Percentiles rank a stretch among this genome's conserved stretches.
Evolutionary conservation across 2,888 invertebrate species (phyloP).

Genomic region (Pseudococcus longispinus): DNA sequence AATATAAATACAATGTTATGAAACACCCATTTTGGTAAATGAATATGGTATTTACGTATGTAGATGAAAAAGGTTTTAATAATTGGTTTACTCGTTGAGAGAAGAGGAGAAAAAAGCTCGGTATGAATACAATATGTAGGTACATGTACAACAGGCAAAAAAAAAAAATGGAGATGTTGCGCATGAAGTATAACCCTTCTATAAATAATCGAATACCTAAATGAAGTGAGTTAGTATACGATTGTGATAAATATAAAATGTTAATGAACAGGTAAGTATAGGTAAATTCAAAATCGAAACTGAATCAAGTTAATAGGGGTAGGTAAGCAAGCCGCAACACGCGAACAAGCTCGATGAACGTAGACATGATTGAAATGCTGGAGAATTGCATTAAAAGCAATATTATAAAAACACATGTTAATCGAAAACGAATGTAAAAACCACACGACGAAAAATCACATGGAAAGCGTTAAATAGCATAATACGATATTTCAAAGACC

Average conservation of each 20-base stretch:
- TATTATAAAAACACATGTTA: background rate
- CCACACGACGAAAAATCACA: background rate
- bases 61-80: background rate
- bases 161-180: background rate
- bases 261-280: background rate
- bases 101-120: background rate
- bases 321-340: background rate
- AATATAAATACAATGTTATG: slow-evolving; percentile 63
- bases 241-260: background rate
- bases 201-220: background rate
- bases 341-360: background rate
- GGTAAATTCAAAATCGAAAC: background rate
- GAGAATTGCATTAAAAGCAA: background rate
- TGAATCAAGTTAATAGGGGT: background rate
- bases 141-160: background rate
- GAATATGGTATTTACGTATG: slow-evolving; percentile 3
- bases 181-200: background rate
- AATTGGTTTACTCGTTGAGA: background rate
- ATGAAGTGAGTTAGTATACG: background rate
- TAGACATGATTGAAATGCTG: background rate
- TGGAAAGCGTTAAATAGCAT: background rate
- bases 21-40: slow-evolving; percentile 24
- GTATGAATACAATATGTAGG: background rate
- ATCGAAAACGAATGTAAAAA: too few species aligned
- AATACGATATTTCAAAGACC: background rate